A percentile compares a stretch with the other conserved stretches of the same genome.
Conservation (phyloP, 1,140 invertebrate genomes). For the Grapholita molesta region DNA sequence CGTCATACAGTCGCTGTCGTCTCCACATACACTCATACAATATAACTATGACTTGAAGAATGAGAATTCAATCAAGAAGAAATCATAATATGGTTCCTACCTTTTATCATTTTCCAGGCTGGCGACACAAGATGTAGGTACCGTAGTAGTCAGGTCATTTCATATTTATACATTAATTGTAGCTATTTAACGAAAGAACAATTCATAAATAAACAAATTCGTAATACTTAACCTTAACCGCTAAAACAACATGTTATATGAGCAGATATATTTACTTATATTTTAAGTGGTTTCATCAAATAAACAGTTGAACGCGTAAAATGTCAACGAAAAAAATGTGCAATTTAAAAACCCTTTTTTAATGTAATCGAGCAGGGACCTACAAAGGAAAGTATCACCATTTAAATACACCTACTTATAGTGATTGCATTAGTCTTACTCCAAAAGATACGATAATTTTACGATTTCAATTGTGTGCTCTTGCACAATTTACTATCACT, state of each 20-base stretch:
- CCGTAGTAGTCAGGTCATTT: not conserved
- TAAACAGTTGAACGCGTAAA: not conserved
- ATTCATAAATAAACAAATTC: slow-evolving; percentile 25
- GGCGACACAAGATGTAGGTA: not conserved
- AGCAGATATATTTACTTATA: slow-evolving; percentile 17
- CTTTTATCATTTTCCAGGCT: not conserved
- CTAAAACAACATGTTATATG: slow-evolving; percentile 31
- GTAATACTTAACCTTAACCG: slow-evolving; percentile 36
- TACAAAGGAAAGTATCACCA: not conserved
- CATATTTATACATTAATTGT: not conserved
- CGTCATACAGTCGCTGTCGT: not conserved
- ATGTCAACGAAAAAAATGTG: not conserved
- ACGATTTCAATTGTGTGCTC: not conserved
- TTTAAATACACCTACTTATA: not conserved
- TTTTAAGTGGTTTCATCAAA: not conserved
- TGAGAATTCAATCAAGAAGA: not conserved
- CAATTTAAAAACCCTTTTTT: not conserved
- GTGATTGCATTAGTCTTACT: not conserved
- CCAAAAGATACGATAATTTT: not conserved
- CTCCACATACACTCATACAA: not conserved
- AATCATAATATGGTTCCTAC: not conserved
- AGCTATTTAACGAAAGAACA: slow-evolving; percentile 9
- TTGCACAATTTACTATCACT: not conserved
- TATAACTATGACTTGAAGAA: not conserved
- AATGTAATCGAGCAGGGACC: not conserved